These are phyloP conservation scores for Lithophane socia DNA, from an alignment of 2,888 invertebrate species.

Conservation along the genomic window DNA sequence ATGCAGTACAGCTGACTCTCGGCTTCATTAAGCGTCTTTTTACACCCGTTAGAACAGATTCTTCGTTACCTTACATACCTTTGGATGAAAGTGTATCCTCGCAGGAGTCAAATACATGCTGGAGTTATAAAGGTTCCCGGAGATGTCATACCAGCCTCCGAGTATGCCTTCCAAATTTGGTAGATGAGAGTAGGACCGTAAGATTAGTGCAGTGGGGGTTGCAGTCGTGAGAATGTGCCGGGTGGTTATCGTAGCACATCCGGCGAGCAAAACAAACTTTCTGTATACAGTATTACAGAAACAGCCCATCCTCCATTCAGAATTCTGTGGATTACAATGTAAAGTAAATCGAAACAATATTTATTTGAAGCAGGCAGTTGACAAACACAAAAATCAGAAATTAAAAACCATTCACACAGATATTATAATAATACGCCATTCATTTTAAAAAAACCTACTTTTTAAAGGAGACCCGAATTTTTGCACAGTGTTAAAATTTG, in stretches of 20 bases:
- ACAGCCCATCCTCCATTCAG: conserved; percentile 65
- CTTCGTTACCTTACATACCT: conserved; percentile 10
- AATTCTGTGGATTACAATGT: conserved; percentile 59
- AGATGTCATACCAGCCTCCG: conserved; percentile 77
- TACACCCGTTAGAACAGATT: not conserved
- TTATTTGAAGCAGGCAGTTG: not conserved
- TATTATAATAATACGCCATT: not conserved
- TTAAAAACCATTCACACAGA: not conserved
- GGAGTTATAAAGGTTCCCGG: conserved; percentile 62
- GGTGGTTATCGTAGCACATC: conserved; percentile 75
- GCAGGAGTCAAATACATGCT: conserved; percentile 68
- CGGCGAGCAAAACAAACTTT: conserved; percentile 62
- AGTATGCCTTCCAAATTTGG: conserved; percentile 65
- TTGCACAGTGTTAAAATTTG: no score
- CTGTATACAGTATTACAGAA: conserved; percentile 75
- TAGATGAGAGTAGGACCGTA: conserved; percentile 59
- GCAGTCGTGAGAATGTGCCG: conserved; percentile 79
- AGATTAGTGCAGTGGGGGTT: conserved; percentile 72
- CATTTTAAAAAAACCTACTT: not conserved
- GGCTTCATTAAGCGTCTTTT: no score
- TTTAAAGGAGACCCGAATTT: no score
- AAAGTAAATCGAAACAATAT: conserved; percentile 1
- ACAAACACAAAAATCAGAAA: not conserved
- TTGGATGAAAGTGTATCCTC: conserved; percentile 45
- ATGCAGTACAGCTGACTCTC: no score